Evolutionary conservation across 2,113 vertebrate genomes (phyloP).

Genomic region (Grammomys dolichurus): DNA sequence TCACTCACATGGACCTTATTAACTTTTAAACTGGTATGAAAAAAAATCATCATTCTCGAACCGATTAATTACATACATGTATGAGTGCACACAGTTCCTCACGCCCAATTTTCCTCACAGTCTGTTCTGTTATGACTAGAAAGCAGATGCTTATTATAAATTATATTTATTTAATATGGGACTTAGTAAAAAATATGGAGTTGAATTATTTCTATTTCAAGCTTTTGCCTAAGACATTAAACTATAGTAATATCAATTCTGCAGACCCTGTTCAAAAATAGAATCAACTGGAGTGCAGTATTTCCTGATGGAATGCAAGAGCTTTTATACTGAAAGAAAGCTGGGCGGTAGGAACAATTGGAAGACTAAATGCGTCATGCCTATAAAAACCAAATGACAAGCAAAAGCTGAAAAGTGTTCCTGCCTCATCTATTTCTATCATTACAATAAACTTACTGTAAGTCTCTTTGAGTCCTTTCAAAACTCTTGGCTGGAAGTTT

Average conservation of each 20-base stretch:
- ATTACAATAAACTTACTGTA: slow-evolving; percentile 22
- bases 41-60: slow-evolving; percentile 83
- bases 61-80: slow-evolving; percentile 84
- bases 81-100: slow-evolving; percentile 76
- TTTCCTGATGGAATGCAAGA: slow-evolving; percentile 72
- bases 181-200: slow-evolving; percentile 78
- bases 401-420: slow-evolving; percentile 69
- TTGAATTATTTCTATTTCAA: slow-evolving; percentile 83
- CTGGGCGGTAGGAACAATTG: background rate
- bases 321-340: slow-evolving; percentile 59
- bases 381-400: slow-evolving; percentile 68
- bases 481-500: slow-evolving; percentile 57
- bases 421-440: slow-evolving; percentile 57
- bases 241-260: slow-evolving; percentile 77
- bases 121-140: slow-evolving; percentile 82
- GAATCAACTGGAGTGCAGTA: slow-evolving; percentile 73
- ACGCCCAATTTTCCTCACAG: slow-evolving; percentile 82
- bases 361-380: slow-evolving; percentile 66
- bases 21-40: slow-evolving; percentile 81
- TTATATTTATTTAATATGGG: slow-evolving; percentile 79
- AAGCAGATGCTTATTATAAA: slow-evolving; percentile 88
- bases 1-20: slow-evolving; percentile 83
- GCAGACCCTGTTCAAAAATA: slow-evolving; percentile 83
- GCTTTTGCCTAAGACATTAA: slow-evolving; percentile 82
- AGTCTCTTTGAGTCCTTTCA: slow-evolving; percentile 53